Evolutionary conservation across 2,888 invertebrate species (phyloP).

Genomic region (Abscondita cerata): DNA sequence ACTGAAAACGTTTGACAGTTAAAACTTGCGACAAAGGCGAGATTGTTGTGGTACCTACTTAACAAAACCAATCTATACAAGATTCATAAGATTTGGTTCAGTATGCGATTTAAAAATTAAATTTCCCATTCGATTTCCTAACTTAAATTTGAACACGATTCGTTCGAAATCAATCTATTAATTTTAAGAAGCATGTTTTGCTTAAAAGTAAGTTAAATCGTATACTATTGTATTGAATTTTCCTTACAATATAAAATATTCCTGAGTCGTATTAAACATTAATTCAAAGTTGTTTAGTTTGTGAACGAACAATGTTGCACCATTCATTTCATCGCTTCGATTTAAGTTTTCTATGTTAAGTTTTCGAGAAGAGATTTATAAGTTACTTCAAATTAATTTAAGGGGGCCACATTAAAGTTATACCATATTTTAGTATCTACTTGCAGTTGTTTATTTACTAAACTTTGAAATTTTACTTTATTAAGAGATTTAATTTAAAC

Average conservation of each 20-base stretch:
- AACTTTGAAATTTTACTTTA: background rate
- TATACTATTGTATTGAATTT: background rate
- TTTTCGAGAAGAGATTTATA: slow-evolving; percentile 21
- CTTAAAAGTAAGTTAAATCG: background rate
- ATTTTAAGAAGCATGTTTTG: background rate
- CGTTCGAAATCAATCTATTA: background rate
- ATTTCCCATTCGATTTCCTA: slow-evolving; percentile 4
- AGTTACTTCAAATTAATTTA: slow-evolving; percentile 22
- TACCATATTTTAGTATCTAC: slow-evolving; percentile 16
- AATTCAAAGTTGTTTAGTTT: slow-evolving; percentile 5
- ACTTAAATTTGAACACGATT: too few species aligned
- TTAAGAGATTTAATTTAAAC: slow-evolving; percentile 15
- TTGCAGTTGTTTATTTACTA: slow-evolving; percentile 17
- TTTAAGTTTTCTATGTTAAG: slow-evolving; percentile 21
- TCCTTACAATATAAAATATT: slow-evolving; percentile 5
- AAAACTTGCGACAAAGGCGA: too few species aligned
- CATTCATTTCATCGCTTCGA: slow-evolving; percentile 11
- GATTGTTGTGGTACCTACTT: too few species aligned
- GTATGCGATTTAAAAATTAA: slow-evolving; percentile 12
- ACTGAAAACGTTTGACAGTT: too few species aligned
- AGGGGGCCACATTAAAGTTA: slow-evolving; percentile 14
- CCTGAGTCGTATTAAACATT: slow-evolving; percentile 1
- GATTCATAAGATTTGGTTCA: background rate
- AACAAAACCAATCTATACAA: too few species aligned
- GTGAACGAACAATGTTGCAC: slow-evolving; percentile 16